Percentiles rank a stretch among this genome's conserved stretches.
Conservation (phyloP, 2,888 invertebrate species). For the Epinotia ramella region DNA sequence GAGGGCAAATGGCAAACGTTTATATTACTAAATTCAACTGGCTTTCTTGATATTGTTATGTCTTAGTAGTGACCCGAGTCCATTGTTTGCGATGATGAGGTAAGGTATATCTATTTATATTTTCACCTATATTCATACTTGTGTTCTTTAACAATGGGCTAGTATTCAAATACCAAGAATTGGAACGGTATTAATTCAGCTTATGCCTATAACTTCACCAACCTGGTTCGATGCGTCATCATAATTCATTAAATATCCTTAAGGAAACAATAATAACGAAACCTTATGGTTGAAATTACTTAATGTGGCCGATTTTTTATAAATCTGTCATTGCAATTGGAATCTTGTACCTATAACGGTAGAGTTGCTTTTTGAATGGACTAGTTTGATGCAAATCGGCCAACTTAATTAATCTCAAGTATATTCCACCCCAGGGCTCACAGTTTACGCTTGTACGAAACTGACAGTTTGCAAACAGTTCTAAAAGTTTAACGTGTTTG, state of each 20-base stretch:
- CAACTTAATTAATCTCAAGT: no score
- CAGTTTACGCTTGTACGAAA: conserved; percentile 3
- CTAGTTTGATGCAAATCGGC: no score
- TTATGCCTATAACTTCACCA: not conserved
- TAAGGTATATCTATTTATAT: conserved; percentile 6
- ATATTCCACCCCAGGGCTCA: not conserved
- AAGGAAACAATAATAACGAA: conserved; percentile 19
- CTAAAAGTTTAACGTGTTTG: no score
- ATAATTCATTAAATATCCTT: conserved; percentile 9
- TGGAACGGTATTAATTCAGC: not conserved
- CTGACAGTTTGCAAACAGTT: not conserved
- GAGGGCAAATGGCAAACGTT: no score
- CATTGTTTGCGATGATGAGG: conserved; percentile 3
- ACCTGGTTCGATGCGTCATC: not conserved
- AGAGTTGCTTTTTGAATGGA: no score
- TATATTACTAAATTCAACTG: no score
- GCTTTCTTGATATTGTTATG: not conserved
- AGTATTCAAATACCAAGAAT: conserved; percentile 5
- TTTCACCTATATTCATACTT: not conserved
- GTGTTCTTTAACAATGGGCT: not conserved
- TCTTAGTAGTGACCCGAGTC: not conserved
- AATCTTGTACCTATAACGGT: no score
- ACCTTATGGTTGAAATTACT: not conserved
- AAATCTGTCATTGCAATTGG: no score
- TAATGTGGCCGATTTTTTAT: no score